Conservation (phyloP, 1,140 invertebrate species). For the honey bee (Apis mellifera) region DNA sequence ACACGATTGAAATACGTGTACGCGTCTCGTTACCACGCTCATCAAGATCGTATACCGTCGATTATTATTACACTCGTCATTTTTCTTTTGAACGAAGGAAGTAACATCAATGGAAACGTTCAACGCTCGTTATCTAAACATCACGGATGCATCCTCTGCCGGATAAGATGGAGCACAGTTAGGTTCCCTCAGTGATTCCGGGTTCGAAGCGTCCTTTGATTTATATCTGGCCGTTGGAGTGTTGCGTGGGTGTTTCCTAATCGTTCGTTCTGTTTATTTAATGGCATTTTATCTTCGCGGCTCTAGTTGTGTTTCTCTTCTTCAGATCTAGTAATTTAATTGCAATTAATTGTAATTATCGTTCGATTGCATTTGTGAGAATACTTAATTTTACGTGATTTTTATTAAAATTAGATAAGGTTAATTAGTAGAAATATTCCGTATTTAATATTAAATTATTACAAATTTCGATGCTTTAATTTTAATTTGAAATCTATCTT, state of each 20-base stretch:
- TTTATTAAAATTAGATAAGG: too few relatives aligned
- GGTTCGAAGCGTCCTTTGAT: conserved; percentile 1
- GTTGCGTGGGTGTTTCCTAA: not conserved
- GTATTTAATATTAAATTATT: too few relatives aligned
- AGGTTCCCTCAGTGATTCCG: not conserved
- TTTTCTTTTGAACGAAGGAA: conserved; percentile 43
- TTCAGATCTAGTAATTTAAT: too few relatives aligned
- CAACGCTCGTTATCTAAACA: conserved; percentile 30
- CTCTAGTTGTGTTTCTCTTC: not conserved
- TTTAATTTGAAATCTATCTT: too few relatives aligned
- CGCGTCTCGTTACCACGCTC: conserved; percentile 64
- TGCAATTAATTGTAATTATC: too few relatives aligned
- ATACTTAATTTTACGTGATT: too few relatives aligned
- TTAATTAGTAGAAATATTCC: too few relatives aligned
- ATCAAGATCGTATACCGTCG: conserved; percentile 60
- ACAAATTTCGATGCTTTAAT: too few relatives aligned
- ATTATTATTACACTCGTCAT: conserved; percentile 52
- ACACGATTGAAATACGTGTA: too few relatives aligned
- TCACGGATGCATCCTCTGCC: not conserved
- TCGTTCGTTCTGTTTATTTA: not conserved
- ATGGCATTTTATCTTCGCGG: not conserved
- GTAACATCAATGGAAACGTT: conserved; percentile 38
- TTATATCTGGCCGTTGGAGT: not conserved
- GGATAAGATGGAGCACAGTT: not conserved
- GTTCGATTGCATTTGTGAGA: too few relatives aligned